These are phyloP conservation scores for Temnothorax curvispinosus DNA, from an alignment of 1,140 invertebrate genomes.

Conservation along the genomic window DNA sequence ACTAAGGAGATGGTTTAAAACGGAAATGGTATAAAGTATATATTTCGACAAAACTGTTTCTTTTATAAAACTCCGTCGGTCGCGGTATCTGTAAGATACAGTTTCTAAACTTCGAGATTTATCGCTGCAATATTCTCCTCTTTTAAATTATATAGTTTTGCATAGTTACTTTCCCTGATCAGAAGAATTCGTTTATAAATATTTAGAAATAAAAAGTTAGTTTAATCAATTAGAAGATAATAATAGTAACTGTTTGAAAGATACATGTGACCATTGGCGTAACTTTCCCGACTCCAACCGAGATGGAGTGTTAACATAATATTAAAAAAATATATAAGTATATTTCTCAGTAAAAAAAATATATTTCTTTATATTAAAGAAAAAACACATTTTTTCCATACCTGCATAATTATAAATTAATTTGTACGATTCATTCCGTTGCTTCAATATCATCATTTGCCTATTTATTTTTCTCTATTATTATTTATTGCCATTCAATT, in stretches of 20 bases:
- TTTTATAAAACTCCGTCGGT: background rate
- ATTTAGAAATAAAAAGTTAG: too few relatives aligned
- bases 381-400: background rate
- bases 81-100: too few relatives aligned
- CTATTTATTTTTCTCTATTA: background rate
- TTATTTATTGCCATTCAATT: background rate
- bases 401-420: background rate
- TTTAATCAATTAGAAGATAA: too few relatives aligned
- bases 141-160: too few relatives aligned
- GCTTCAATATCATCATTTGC: background rate
- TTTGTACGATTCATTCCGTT: background rate
- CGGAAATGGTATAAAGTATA: background rate
- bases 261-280: too few relatives aligned
- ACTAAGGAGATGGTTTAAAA: background rate
- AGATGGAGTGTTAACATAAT: background rate
- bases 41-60: background rate
- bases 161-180: too few relatives aligned
- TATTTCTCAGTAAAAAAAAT: background rate
- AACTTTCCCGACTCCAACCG: too few relatives aligned
- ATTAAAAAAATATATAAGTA: background rate
- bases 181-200: too few relatives aligned
- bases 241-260: too few relatives aligned
- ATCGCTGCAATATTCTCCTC: too few relatives aligned
- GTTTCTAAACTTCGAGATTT: too few relatives aligned
- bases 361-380: background rate